These are phyloP conservation scores for Porites australiensis DNA, from an alignment of 64 coral and sea anemone genomes.

Conservation along the genomic window DNA sequence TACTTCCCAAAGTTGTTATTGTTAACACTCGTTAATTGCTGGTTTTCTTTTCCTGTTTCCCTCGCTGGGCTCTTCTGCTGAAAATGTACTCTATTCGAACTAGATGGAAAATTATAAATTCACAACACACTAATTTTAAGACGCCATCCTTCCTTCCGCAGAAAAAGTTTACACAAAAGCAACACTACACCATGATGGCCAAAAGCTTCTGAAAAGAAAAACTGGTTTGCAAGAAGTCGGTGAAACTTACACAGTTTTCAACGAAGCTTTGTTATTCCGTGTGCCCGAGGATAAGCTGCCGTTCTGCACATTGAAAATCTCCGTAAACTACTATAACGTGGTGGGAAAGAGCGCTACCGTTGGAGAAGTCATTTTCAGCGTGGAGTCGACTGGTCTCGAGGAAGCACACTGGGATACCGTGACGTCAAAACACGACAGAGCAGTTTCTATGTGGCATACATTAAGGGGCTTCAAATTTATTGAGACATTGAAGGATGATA, in stretches of 20 bases:
- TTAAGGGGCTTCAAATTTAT: slow-evolving; percentile 85
- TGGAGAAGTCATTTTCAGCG: slow-evolving; percentile 74
- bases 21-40: no score
- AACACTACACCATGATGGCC: slow-evolving; percentile 30
- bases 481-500: slow-evolving; percentile 62
- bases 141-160: slow-evolving; percentile 7
- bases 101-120: no score
- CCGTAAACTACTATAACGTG: slow-evolving; percentile 85
- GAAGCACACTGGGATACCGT: slow-evolving; percentile 84
- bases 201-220: slow-evolving; percentile 80
- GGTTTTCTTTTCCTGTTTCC: no score
- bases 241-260: slow-evolving; percentile 79
- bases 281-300: slow-evolving; percentile 64
- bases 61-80: no score
- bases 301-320: slow-evolving; percentile 57
- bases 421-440: slow-evolving; percentile 65
- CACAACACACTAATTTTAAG: neutral
- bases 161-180: slow-evolving; percentile 88
- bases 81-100: no score
- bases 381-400: slow-evolving; percentile 76
- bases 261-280: slow-evolving; percentile 88
- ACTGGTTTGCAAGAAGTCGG: slow-evolving; percentile 76
- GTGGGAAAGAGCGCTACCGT: slow-evolving; percentile 82
- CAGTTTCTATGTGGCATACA: slow-evolving; percentile 90
- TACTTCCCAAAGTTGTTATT: no score